Evolutionary conservation across 2,113 vertebrate species (phyloP).

Genomic region (Macquaria ambigua): DNA sequence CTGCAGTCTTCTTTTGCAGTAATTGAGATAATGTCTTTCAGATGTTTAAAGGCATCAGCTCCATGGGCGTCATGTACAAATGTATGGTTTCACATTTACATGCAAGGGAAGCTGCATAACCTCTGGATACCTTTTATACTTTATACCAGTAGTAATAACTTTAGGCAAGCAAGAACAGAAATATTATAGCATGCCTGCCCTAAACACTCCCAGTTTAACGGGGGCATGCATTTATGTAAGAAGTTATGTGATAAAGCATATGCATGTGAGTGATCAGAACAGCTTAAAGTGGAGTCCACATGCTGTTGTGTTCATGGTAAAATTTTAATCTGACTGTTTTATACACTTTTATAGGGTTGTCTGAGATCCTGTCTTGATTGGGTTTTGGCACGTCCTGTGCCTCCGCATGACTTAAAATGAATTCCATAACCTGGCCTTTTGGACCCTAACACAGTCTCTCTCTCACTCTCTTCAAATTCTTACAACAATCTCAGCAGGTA

Average conservation of each 20-base stretch:
- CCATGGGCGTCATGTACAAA: conserved; percentile 4
- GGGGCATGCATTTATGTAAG: conserved; percentile 28
- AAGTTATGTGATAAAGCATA: background rate
- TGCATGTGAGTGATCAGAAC: conserved; percentile 22
- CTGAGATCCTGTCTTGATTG: conserved; percentile 69
- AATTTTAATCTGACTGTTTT: conserved; percentile 83
- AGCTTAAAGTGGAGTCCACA: conserved; percentile 37
- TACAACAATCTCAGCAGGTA: background rate
- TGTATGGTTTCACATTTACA: conserved; percentile 10
- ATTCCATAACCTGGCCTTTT: conserved; percentile 46
- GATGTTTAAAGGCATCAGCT: conserved; percentile 36
- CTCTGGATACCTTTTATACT: background rate
- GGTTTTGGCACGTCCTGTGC: conserved; percentile 72
- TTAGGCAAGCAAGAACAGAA: conserved; percentile 17
- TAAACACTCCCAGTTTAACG: conserved; percentile 28
- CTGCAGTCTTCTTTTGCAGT: conserved; percentile 46
- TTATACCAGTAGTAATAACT: conserved; percentile 22
- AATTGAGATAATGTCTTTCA: conserved; percentile 61
- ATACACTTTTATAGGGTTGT: conserved; percentile 80
- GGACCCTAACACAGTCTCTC: conserved; percentile 8
- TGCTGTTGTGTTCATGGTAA: conserved; percentile 71
- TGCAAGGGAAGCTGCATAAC: conserved; percentile 10
- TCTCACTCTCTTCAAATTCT: conserved; percentile 6
- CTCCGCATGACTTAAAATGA: conserved; percentile 41
- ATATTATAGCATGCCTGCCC: background rate